Evolutionary conservation across 2,113 vertebrate species (phyloP).

Genomic region (Salvelinus sp.): DNA sequence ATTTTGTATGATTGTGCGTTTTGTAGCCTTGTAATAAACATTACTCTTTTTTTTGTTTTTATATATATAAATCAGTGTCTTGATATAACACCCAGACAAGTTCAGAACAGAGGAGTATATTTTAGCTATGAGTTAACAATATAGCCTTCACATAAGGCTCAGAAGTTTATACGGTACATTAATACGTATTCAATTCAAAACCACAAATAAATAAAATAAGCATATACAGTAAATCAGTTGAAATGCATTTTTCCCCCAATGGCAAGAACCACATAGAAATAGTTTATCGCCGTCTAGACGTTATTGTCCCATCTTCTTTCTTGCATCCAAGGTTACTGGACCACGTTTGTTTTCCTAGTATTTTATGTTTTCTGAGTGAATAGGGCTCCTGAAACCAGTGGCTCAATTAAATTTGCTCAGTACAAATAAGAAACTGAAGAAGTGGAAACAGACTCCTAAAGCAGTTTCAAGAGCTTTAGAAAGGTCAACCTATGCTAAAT

Average conservation of each 20-base stretch:
- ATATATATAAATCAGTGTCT: not conserved
- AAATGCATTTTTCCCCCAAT: conserved; percentile 54
- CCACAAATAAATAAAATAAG: conserved; percentile 67
- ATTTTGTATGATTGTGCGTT: conserved; percentile 57
- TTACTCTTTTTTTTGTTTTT: conserved; percentile 24
- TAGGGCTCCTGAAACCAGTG: conserved; percentile 37
- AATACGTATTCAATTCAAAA: conserved; percentile 71
- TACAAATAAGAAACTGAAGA: conserved; percentile 13
- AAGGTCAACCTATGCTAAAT: no score
- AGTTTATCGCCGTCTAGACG: conserved; percentile 37
- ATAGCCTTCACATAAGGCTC: conserved; percentile 69
- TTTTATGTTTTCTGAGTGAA: not conserved
- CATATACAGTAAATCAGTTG: conserved; percentile 71
- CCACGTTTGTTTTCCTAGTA: conserved; percentile 34
- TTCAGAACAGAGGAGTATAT: conserved; percentile 74
- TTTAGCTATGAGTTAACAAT: conserved; percentile 71
- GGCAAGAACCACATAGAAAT: conserved; percentile 63
- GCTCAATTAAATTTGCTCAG: conserved; percentile 28
- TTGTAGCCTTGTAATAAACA: conserved; percentile 67
- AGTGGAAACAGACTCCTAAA: not conserved
- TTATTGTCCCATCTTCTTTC: conserved; percentile 56
- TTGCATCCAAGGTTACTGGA: conserved; percentile 19
- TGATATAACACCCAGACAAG: conserved; percentile 15
- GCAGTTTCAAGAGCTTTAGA: no score
- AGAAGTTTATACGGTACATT: conserved; percentile 70